phyloP scores from a whole-genome alignment of 1,140 invertebrate genomes.

The Bombus confusus region DNA sequence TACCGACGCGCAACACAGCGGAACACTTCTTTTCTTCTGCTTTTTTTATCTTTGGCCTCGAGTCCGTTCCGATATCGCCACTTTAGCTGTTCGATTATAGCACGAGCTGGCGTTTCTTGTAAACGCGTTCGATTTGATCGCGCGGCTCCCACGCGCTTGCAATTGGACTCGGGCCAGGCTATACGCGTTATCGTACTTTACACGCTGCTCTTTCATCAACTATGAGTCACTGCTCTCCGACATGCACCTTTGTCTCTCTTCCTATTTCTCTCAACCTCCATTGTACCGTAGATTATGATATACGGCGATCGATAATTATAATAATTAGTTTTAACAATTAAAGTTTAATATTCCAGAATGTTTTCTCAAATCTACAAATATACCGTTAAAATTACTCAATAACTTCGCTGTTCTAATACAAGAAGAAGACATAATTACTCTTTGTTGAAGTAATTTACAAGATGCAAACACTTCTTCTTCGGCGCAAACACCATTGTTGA shows the following conservation, averaged over 20 bases:
- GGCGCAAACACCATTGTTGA: neutral
- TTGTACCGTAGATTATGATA: neutral
- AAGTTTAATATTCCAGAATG: no score
- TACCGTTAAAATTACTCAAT: no score
- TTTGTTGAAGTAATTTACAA: no score
- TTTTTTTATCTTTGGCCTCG: neutral
- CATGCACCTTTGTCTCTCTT: neutral
- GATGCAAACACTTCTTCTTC: neutral
- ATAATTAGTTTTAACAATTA: no score
- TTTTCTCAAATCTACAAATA: no score
- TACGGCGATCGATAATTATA: no score
- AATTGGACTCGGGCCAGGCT: slow-evolving; percentile 61
- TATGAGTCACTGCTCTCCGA: slow-evolving; percentile 43
- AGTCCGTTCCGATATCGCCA: slow-evolving; percentile 19
- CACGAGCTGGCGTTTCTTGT: slow-evolving; percentile 24
- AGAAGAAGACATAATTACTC: no score
- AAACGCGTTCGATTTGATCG: slow-evolving; percentile 44
- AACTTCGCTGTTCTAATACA: no score
- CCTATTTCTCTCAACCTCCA: neutral
- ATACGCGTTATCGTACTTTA: slow-evolving; percentile 44
- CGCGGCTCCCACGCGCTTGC: neutral
- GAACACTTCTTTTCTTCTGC: neutral
- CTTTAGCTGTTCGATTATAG: slow-evolving; percentile 43
- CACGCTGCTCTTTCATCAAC: slow-evolving; percentile 47
- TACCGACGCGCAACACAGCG: neutral